These are phyloP conservation scores for Drosophila lini DNA, from an alignment of 1,140 invertebrate species.

Conservation along the genomic window DNA sequence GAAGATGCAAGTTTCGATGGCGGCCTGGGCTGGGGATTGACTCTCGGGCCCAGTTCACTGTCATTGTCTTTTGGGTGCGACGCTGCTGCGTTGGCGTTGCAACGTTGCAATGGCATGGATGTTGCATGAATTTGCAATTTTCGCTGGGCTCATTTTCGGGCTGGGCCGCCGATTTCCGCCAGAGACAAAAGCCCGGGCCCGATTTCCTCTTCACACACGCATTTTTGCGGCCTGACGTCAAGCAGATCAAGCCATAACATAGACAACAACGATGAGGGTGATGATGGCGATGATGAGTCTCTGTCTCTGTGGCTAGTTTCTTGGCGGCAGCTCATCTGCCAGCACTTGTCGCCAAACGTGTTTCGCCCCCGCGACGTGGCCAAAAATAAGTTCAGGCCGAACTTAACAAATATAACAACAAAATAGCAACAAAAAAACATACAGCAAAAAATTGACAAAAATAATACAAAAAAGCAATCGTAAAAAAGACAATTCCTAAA, in stretches of 20 bases:
- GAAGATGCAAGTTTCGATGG: slow-evolving; percentile 14
- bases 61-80: slow-evolving; percentile 50
- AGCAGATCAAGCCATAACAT: slow-evolving; percentile 6
- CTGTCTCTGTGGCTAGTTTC: slow-evolving; percentile 28
- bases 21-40: slow-evolving; percentile 2
- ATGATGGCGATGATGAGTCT: slow-evolving; percentile 7
- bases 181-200: slow-evolving; percentile 21
- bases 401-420: neutral
- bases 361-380: slow-evolving; percentile 61
- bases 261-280: neutral
- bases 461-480: slow-evolving; percentile 18
- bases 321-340: slow-evolving; percentile 17
- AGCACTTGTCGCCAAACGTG: slow-evolving; percentile 69
- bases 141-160: slow-evolving; percentile 14
- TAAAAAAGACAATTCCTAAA: slow-evolving; percentile 29
- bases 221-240: slow-evolving; percentile 62
- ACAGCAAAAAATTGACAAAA: slow-evolving; percentile 13
- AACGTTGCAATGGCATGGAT: slow-evolving; percentile 9
- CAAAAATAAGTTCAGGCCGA: slow-evolving; percentile 46
- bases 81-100: slow-evolving; percentile 37
- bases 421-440: neutral
- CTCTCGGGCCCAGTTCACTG: slow-evolving; percentile 45
- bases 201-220: slow-evolving; percentile 44
- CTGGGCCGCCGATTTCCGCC: slow-evolving; percentile 54
- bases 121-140: slow-evolving; percentile 40